Base-by-base conservation (phyloP, 2,113 vertebrate species). In the Microcebus jonahi region DNA sequence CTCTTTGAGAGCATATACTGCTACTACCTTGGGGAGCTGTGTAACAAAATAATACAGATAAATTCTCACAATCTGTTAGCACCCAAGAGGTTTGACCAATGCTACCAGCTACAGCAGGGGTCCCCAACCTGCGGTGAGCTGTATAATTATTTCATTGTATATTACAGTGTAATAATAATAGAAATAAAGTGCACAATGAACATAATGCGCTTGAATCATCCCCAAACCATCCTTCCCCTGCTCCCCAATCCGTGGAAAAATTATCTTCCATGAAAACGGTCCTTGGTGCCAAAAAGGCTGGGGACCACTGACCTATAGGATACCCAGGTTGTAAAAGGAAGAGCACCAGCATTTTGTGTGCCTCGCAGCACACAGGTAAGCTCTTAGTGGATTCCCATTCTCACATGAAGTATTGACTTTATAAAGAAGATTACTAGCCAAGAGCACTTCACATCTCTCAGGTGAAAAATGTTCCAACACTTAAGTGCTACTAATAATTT, bases 401-500 rank as follows among this genome's bases (percentile, higher is more conserved):
- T 45, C 27, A 21, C 27, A 3, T 2, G 59, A 53, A 97, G 34
- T 0, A 17, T 42, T 20, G 29, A 82, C 29, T 94, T 95, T 61
- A 97, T 67, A 87, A 91, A 67, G 63, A 48, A 45, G 7, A 20
- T 87, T 77, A 65, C 67, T 31, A 80, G 90, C 95, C 91, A 91
- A 82, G 92, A 76, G 71, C 1, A 11, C 31, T 95, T 92, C 88
- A 87, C 94, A 88, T 96, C 92, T 83, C 94, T 87, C 95, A 97
- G 95, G 97, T 97, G 97, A 98, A 98, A 99, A 98, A 98, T 50
- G 97, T 84, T 97, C 55, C 97, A 97, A 98, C 98, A 98, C 98
- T 98, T 98, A 98, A 98, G 98, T 97, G 98, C 98, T 98, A 97
- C 98, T 97, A 97, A 98, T 98, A 98, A 97, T 98, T 98, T 98